Evolutionary conservation across 2,888 invertebrate genomes (phyloP), one percentile per base, ranked within the genome.

Genomic region (Dione juno): DNA sequence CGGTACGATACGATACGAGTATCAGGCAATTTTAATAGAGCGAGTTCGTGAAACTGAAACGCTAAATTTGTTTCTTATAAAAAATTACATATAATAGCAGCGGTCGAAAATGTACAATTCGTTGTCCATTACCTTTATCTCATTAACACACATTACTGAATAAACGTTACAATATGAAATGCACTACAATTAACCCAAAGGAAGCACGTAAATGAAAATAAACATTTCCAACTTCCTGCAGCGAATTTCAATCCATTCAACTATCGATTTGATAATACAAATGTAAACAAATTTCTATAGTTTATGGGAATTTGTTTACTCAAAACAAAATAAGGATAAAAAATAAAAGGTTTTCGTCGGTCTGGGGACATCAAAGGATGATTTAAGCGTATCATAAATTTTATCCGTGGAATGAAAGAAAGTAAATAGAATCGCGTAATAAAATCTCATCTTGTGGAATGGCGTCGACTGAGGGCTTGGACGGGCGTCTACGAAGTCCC

Each of bases 371-470:
- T 68, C 71, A 66, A 68, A 69, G 71, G 68, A 74, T 71, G 70
- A 74, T 72, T 75, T 75, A 73, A 68, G 58, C 63, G 61, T 69
- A 48, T 66, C 69, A 70, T 74, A 74, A 75, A 75, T 71, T 71
- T 68, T 59, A 52, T 69, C 43, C 66, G 65, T 69, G 43, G 72
- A 67, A 73, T 70, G 71, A 74, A 74, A 66, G 70, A 71, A 69
- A 74, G 74, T 73, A 70, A 72, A 69, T 68, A 70, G 61, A 67
- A 68, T 71, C 58, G 53, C 66, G 71, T 70, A 75, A 75, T 72
- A 74, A 74, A 77, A 80, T 74, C 77, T 78, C 74, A 75, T 78
- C 75, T 71, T 53, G 72, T 68, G 70, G 75, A 78, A 81, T 75
- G 75, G 78, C 77, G 66, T 43, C 63, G 64, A 37, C 67, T 53